Evolutionary conservation across 2,113 vertebrate species (phyloP).

Genomic region (Chloropsis hardwickii): DNA sequence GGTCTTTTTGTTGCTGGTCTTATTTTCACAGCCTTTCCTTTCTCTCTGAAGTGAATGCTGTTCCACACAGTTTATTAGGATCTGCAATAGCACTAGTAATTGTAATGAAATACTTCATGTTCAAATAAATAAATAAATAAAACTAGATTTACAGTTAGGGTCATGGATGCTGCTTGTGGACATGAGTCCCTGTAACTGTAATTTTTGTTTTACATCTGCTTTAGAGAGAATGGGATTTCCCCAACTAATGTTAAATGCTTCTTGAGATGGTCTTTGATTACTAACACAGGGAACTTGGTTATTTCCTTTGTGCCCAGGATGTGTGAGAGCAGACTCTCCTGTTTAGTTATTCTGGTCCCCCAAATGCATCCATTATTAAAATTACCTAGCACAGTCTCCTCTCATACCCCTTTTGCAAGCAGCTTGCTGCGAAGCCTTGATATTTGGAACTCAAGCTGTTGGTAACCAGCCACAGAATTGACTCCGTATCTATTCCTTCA

Average conservation of each 20-base stretch:
- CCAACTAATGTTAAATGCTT: not conserved
- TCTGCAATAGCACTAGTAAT: conserved; percentile 1
- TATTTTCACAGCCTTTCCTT: not conserved
- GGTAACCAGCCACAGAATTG: not conserved
- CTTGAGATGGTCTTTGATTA: not conserved
- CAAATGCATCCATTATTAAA: not conserved
- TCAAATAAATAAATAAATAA: not conserved
- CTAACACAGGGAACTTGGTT: not conserved
- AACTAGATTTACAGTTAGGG: conserved; percentile 16
- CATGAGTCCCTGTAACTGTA: not conserved
- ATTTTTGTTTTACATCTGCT: not conserved
- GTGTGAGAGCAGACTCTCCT: not conserved
- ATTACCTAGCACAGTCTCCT: not conserved
- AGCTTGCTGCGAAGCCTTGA: not conserved
- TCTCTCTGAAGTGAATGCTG: not conserved
- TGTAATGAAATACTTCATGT: conserved; percentile 1
- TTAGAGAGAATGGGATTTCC: not conserved
- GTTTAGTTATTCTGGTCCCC: not conserved
- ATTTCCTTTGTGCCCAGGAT: not conserved
- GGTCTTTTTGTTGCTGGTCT: not conserved
- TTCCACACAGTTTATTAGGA: conserved; percentile 26
- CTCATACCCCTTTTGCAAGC: not conserved
- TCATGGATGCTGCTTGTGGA: conserved; percentile 2
- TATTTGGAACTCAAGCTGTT: not conserved
- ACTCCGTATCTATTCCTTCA: not conserved